A percentile compares a stretch with the other conserved stretches of the same genome.
phyloP scores from a whole-genome alignment of 2,113 vertebrate species.

The Promerops cafer region DNA sequence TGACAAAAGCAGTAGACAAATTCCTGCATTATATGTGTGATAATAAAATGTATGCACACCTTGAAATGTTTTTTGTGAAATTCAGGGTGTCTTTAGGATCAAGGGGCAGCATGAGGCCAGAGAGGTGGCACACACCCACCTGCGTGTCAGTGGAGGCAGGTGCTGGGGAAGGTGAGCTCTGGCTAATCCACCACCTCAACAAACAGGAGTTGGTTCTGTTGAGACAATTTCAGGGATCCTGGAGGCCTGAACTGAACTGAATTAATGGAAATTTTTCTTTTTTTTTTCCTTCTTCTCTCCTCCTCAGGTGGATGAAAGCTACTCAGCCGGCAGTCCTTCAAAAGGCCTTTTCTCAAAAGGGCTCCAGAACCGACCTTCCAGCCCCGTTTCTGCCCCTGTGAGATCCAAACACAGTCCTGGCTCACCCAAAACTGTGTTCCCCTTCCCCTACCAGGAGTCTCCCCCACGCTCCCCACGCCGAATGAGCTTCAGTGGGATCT shows the following conservation, averaged over 20 bases:
- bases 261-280: neutral
- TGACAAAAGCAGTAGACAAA: neutral
- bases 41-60: neutral
- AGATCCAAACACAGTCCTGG: constrained; percentile 78
- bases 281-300: neutral
- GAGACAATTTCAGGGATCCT: neutral
- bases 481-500: constrained; percentile 93
- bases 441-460: constrained; percentile 84
- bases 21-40: neutral
- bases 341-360: constrained; percentile 83
- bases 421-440: constrained; percentile 85
- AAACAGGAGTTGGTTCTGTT: neutral
- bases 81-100: neutral
- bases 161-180: neutral
- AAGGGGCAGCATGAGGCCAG: neutral
- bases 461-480: constrained; percentile 85
- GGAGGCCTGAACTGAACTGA: neutral
- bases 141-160: rapidly evolving
- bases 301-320: constrained; percentile 77
- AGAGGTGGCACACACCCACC: neutral
- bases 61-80: neutral
- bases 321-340: constrained; percentile 76
- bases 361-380: constrained; percentile 79
- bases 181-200: neutral
- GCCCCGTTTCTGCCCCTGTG: constrained; percentile 82